Evolutionary conservation across 2,888 invertebrate genomes (phyloP), one percentile per base, ranked within the genome.

Genomic region (Cyclophora albipunctata): DNA sequence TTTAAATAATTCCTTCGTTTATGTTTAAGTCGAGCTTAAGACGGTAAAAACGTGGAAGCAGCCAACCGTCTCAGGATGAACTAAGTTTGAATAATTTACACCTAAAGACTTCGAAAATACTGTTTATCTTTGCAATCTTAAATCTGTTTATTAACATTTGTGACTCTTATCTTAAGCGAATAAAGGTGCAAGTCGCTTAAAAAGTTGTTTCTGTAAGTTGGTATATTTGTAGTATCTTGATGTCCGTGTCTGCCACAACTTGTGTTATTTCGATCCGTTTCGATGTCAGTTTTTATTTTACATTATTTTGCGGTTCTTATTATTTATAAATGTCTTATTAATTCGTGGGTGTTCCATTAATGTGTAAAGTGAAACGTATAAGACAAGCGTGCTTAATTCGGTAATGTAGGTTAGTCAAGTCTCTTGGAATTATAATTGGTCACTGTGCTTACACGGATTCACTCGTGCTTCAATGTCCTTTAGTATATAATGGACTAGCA

Each of bases 51-150:
- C 76, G 69, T 73, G 69, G 71, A 75, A 69, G 73, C 77, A 75
- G 73, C 68, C 67, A 61, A 71, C 75, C 77, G 70, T 74, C 70
- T 63, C 68, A 58, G 75, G 81, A 81, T 80, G 81, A 83, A 73
- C 76, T 69, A 68, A 65, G 70, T 81, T 78, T 86, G 81, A 85
- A 86, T 86, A 83, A 85, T 86, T 85, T 84, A 85, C 84, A 82
- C 81, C 79, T 81, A 79, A 80, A 82, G 80, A 78, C 78, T 75
- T 74, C 65, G 67, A 72, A 74, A 75, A 71, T 68, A 67, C 69
- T 66, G 62, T 66, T 69, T 69, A 67, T 65, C 53, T 67, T 67
- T 59, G 58, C 66, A 62, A 65, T 50, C 51, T 48, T 60, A 51
- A 47, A 53, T 53, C 20, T 20, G 37, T 37, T 37, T 37, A 4